Evolutionary conservation across 2,888 invertebrate species (phyloP).

Genomic region (Cryptocephalus moraei): DNA sequence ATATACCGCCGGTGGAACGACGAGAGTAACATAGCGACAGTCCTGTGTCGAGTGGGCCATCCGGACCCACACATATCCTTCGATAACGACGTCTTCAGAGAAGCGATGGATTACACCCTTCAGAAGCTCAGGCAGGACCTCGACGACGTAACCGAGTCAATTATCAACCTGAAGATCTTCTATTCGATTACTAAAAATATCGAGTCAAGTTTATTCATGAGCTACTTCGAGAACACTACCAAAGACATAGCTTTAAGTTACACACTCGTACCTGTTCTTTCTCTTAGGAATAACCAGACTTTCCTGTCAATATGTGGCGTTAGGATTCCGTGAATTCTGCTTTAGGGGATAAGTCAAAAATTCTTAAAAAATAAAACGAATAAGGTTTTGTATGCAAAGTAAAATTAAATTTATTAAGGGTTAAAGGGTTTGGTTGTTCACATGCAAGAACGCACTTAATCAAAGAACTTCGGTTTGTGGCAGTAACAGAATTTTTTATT

Average conservation of each 20-base stretch:
- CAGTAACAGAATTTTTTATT: no score
- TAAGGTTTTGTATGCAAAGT: no score
- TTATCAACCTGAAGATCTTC: constrained; percentile 68
- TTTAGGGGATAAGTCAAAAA: neutral
- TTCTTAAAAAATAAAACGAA: no score
- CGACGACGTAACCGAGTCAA: constrained; percentile 43
- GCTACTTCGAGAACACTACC: constrained; percentile 41
- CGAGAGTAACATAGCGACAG: constrained; percentile 76
- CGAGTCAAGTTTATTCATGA: constrained; percentile 36
- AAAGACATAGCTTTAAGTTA: constrained; percentile 46
- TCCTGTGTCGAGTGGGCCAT: constrained; percentile 65
- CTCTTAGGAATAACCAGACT: constrained; percentile 70
- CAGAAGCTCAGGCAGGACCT: constrained; percentile 45
- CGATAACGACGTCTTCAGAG: constrained; percentile 41
- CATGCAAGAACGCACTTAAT: no score
- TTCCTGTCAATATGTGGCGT: constrained; percentile 77
- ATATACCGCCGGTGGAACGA: constrained; percentile 81
- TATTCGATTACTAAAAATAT: constrained; percentile 56
- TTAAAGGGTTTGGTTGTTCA: no score
- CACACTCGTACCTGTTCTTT: constrained; percentile 68
- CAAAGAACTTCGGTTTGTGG: no score
- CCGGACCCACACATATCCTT: constrained; percentile 17
- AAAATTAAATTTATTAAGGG: no score
- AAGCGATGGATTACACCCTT: constrained; percentile 44
- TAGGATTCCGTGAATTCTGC: constrained; percentile 51